These are phyloP conservation scores for Pygoscelis adeliae DNA, from an alignment of 2,113 vertebrate species.

Conservation along the genomic window DNA sequence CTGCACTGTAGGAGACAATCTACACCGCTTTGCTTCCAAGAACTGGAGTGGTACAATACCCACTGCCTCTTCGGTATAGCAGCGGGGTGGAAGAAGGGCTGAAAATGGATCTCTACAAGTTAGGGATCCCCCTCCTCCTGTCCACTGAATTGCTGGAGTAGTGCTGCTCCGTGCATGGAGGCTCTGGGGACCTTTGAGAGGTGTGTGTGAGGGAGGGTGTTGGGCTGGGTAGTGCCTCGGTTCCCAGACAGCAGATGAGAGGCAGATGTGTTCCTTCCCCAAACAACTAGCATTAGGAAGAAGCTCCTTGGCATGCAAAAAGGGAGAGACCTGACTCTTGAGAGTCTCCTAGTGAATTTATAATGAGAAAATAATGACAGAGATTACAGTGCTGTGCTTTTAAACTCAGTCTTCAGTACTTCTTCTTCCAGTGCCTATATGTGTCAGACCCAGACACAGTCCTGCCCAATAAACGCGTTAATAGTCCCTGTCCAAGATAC, in stretches of 20 bases:
- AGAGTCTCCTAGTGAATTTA: background rate
- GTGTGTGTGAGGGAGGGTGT: background rate
- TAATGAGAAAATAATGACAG: background rate
- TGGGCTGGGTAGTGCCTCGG: background rate
- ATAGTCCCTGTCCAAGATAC: background rate
- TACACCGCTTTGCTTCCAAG: background rate
- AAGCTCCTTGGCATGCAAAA: background rate
- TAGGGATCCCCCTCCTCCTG: background rate
- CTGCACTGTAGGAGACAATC: background rate
- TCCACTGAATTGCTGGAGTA: background rate
- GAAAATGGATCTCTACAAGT: background rate
- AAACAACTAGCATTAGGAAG: background rate
- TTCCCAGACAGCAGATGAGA: background rate
- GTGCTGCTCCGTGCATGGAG: background rate
- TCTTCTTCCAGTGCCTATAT: background rate
- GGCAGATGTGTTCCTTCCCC: background rate
- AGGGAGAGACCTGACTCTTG: background rate
- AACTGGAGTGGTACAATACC: background rate
- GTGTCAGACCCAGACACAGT: background rate
- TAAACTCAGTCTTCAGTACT: background rate
- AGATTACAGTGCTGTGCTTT: background rate
- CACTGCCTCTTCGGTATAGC: background rate
- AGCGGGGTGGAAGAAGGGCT: background rate
- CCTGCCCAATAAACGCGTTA: background rate
- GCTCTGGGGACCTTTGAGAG: background rate